Base-by-base conservation (phyloP, 2,113 vertebrate species). In the Centrocercus urophasianus region DNA sequence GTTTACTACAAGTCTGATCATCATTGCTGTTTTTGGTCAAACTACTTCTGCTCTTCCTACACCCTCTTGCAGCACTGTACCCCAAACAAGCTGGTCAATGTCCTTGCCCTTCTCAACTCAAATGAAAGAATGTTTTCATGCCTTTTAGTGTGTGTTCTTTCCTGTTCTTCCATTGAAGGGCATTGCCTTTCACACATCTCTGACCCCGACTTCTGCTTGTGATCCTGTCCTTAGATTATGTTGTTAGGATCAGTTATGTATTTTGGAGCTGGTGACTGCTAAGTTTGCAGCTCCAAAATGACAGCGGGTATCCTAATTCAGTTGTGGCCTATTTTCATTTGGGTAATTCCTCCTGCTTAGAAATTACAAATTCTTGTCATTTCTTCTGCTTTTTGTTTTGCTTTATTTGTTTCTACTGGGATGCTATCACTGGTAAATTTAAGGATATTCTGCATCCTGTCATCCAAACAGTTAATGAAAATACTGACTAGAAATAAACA, bases 41-140 rank as follows among this genome's bases (percentile, higher is more conserved):
- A 59, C 8, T 10, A 10, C 48, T 84, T 30, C 2, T 74, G 32
- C 48, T 63, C n/a, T 76, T 66, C 6, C 2, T 78, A 32, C 6
- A 47, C 5, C 10, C 4, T 63, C 19, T 19, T 57, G 28, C 77
- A 71, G 27, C 2, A 1, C 10, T 10, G 0, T 83, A 28, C 43
- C 57, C 1, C 1, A 20, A 43, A 18, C 0, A 1, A 57, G 13
- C 79, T 70, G 17, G 1, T 1, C 34, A 52, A 45, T 16, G 50
- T 16, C 34, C 50, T 30, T 38, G 61, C 20, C 8, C 25, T 13
- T 43, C 57, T 50, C 0, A 4, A 54, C 9, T 2, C 4, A 1
- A 13, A 11, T 72, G 36, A 32, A 42, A 70, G 42, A 27, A 40
- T 40, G 34, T 3, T 19, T 47, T 24, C 74, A 47, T 15, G 19